Conservation (phyloP, 1,140 invertebrate genomes). For the Dufourea novaeangliae region DNA sequence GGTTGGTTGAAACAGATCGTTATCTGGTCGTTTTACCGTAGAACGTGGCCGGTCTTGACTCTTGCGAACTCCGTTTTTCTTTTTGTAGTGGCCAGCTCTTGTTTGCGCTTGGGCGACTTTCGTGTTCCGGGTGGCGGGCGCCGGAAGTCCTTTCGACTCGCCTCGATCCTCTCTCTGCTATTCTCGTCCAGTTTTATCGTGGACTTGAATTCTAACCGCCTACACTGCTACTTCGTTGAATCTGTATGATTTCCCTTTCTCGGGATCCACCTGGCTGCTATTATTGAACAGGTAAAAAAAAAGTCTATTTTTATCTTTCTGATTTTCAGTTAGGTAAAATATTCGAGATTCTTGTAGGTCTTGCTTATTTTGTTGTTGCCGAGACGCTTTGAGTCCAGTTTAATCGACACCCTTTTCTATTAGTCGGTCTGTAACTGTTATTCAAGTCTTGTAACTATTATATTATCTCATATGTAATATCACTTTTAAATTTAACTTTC, state of each 20-base stretch:
- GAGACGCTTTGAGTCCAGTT: no score
- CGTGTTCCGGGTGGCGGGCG: conserved; percentile 69
- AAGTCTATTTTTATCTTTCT: no score
- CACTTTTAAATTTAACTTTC: no score
- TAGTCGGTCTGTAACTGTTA: no score
- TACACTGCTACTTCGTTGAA: background rate
- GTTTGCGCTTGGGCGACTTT: conserved; percentile 63
- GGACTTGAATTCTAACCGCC: conserved; percentile 1
- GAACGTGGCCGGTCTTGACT: background rate
- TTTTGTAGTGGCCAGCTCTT: background rate
- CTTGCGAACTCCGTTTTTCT: background rate
- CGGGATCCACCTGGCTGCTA: no score
- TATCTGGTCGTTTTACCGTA: conserved; percentile 19
- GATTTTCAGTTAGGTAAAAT: no score
- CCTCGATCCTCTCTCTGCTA: conserved; percentile 45
- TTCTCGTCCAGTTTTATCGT: conserved; percentile 26
- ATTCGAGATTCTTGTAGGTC: no score
- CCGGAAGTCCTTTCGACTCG: conserved; percentile 70
- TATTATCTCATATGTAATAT: no score
- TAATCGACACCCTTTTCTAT: no score
- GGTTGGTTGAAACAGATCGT: conserved; percentile 7
- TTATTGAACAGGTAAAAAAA: no score
- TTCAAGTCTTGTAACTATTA: no score
- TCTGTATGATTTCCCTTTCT: background rate
- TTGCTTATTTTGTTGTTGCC: no score